Percentiles rank a stretch among this genome's conserved stretches.
These are phyloP conservation scores for Brachystomella parvula DNA, from an alignment of 1,140 invertebrate species.

Conservation along the genomic window DNA sequence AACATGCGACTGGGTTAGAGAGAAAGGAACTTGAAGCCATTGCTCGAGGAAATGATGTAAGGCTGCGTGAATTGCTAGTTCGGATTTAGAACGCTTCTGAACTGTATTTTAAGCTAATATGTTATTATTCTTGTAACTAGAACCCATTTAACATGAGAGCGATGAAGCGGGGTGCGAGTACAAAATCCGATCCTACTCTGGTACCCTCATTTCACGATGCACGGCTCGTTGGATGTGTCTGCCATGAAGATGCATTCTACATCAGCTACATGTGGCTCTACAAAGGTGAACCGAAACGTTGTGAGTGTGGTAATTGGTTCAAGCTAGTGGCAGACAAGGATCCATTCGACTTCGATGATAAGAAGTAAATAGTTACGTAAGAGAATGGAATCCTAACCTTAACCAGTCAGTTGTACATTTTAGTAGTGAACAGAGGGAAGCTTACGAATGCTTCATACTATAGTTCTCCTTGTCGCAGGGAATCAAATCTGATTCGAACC, in stretches of 20 bases:
- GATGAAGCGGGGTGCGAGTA: slow-evolving; percentile 64
- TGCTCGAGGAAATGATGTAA: slow-evolving; percentile 73
- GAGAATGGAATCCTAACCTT: slow-evolving; percentile 8
- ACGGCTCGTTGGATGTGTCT: slow-evolving; percentile 89
- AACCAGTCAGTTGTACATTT: too few species aligned
- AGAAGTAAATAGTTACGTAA: too few species aligned
- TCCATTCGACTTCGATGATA: slow-evolving; percentile 34
- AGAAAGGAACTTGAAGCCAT: slow-evolving; percentile 77
- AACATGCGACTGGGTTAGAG: slow-evolving; percentile 87
- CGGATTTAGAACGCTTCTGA: slow-evolving; percentile 1
- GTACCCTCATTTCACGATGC: slow-evolving; percentile 81
- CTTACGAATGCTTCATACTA: too few species aligned
- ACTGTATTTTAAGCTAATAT: slow-evolving; percentile 5
- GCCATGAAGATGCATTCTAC: slow-evolving; percentile 80
- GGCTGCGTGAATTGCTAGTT: too few species aligned
- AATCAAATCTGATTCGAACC: too few species aligned
- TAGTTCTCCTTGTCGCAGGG: too few species aligned
- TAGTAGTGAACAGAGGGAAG: too few species aligned
- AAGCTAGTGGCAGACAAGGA: slow-evolving; percentile 63
- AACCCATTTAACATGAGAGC: slow-evolving; percentile 82
- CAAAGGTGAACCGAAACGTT: slow-evolving; percentile 76
- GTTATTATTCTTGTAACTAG: slow-evolving; percentile 44
- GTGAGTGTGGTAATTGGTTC: slow-evolving; percentile 94
- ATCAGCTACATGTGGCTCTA: slow-evolving; percentile 93
- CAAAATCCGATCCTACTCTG: slow-evolving; percentile 75